These are phyloP conservation scores for Oncorhynchus nerka DNA, from an alignment of 2,113 vertebrate species.

Conservation along the genomic window DNA sequence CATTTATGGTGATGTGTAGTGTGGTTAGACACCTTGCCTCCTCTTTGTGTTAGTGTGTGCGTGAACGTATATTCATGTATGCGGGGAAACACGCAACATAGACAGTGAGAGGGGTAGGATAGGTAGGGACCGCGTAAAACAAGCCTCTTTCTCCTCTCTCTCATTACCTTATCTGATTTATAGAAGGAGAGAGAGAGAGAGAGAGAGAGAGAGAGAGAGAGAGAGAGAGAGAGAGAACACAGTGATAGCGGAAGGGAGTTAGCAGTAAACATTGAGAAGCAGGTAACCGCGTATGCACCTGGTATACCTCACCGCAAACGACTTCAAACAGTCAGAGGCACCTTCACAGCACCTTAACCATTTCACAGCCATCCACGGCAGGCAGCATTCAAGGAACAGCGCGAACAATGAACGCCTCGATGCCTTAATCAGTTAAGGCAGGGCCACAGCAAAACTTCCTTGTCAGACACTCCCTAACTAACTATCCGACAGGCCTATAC, in stretches of 20 bases:
- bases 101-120: not conserved
- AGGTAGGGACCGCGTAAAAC: not conserved
- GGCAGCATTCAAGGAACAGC: not conserved
- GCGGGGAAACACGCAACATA: not conserved
- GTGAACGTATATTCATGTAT: not conserved
- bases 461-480: not conserved
- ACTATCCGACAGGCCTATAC: not conserved
- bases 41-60: not conserved
- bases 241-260: constrained; percentile 73
- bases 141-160: constrained; percentile 29
- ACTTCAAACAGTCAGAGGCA: constrained; percentile 68
- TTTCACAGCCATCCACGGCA: constrained; percentile 46
- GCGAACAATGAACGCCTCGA: not conserved
- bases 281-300: constrained; percentile 83
- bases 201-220: constrained; percentile 10
- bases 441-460: not conserved
- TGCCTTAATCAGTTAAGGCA: not conserved
- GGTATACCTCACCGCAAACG: constrained; percentile 69
- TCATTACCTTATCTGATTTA: constrained; percentile 15
- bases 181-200: constrained; percentile 26
- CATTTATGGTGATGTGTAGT: constrained; percentile 18
- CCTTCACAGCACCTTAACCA: constrained; percentile 63
- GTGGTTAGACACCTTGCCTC: constrained; percentile 6
- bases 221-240: constrained; percentile 30
- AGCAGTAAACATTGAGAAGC: constrained; percentile 82